Evolutionary conservation across 2,113 vertebrate genomes (phyloP).

Genomic region (Antechinus stuartii): DNA sequence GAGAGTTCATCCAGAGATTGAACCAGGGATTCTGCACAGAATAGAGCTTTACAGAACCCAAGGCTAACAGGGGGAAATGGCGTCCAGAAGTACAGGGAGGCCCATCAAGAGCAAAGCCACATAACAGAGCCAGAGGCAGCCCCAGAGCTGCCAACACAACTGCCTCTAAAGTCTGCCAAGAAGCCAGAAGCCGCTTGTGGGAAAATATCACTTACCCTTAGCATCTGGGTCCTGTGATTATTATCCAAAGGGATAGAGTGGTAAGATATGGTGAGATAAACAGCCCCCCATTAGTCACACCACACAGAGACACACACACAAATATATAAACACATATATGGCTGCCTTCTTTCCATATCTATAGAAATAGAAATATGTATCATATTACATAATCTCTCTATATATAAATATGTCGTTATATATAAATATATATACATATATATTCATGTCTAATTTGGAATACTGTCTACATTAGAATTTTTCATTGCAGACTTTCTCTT

Average conservation of each 20-base stretch:
- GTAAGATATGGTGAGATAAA: constrained; percentile 79
- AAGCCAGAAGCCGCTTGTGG: constrained; percentile 85
- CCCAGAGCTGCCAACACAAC: constrained; percentile 83
- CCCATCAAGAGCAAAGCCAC: constrained; percentile 79
- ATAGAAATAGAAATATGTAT: constrained; percentile 18
- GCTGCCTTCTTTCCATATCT: background rate
- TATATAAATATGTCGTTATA: background rate
- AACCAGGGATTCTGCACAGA: constrained; percentile 66
- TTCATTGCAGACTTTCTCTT: constrained; percentile 29
- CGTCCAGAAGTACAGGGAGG: constrained; percentile 80
- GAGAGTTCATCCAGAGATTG: constrained; percentile 72
- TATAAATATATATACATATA: background rate
- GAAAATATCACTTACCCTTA: constrained; percentile 86
- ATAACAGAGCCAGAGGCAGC: constrained; percentile 81
- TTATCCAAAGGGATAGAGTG: constrained; percentile 83
- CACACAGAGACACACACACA: constrained; percentile 27
- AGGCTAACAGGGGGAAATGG: constrained; percentile 76
- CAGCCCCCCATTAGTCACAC: constrained; percentile 62
- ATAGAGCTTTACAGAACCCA: constrained; percentile 74
- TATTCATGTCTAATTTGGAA: constrained; percentile 5
- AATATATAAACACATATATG: background rate
- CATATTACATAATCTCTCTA: background rate
- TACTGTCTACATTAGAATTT: constrained; percentile 42
- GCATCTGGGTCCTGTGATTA: constrained; percentile 85
- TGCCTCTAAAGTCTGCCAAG: constrained; percentile 84